phyloP scores from a whole-genome alignment of 2,797 vertebrate species.

The Enteromius thamalakanensis region DNA sequence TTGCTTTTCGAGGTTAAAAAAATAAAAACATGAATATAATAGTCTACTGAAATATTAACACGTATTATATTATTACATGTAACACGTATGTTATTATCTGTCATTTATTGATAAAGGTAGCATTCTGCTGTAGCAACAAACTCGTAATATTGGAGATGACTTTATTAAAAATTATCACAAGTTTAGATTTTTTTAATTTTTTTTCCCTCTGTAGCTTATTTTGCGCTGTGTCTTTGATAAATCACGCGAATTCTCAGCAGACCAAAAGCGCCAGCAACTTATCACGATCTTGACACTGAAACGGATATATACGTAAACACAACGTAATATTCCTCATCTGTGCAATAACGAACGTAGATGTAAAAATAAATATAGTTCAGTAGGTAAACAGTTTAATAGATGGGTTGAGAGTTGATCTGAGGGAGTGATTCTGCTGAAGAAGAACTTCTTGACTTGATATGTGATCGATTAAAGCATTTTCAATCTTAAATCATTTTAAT shows the following conservation, averaged over 20 bases:
- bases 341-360: neutral
- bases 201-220: neutral
- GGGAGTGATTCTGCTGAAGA: neutral
- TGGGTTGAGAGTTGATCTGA: neutral
- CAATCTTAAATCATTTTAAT: neutral
- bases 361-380: conserved; percentile 11
- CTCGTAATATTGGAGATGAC: neutral
- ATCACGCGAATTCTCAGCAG: neutral
- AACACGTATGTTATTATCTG: neutral
- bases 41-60: neutral
- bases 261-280: neutral
- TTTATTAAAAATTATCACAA: neutral
- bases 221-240: neutral
- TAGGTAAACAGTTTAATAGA: neutral
- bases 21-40: neutral
- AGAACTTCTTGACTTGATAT: neutral
- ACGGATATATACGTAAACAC: conserved; percentile 24
- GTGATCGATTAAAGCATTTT: neutral
- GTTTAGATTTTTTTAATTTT: neutral
- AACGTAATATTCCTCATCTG: conserved; percentile 5
- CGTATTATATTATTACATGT: neutral
- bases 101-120: neutral
- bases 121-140: neutral
- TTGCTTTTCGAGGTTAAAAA: neutral
- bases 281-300: conserved; percentile 25